Evolutionary conservation across 2,797 vertebrate genomes (phyloP), one percentile per base, ranked within the genome.

Genomic region (Peromyscus melanophrys): DNA sequence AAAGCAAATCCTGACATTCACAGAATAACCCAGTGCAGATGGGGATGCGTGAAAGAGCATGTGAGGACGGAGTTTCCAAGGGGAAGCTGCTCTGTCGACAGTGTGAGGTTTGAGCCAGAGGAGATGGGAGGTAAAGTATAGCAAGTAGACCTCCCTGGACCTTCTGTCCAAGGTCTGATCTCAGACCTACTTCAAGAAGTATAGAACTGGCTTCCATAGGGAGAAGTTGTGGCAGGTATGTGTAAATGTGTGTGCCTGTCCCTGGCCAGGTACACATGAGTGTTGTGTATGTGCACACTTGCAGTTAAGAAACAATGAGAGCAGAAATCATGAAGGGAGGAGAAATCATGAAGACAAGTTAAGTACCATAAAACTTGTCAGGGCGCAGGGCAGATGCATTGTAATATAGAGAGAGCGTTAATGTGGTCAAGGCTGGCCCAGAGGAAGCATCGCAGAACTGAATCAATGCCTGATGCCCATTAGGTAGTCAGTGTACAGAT

Each of bases 401-500:
- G 1, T 78, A 29, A 19, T 34, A 34, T 1, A 3, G 11, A 9
- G 7, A 34, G 37, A 4, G n/a, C 34, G 7, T 6, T 49, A 8
- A 4, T 13, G 8, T 37, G 0, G 10, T 10, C 6, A 34, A 2
- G 37, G 8, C 34, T 4, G 31, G 3, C 46, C 2, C 37, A 12
- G 65, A n/a, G n/a, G 25, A 67, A 34, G 11, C 19, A 10, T 61
- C n/a, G 2, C 57, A n/a, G 13, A 8, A 12, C 1, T 13, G 4
- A 43, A 7, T 2, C 52, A 34, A 0, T 1, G 11, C 14, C 23
- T n/a, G 1, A 6, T 21, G 17, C 2, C 6, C 12, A 25, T 0
- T 4, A n/a, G 61, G 37, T 1, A 27, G 29, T n/a, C 0, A 4
- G 65, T 16, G 1, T 9, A 8, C 34, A 52, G 61, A 11, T 13